These are phyloP conservation scores for Pseudococcus viburni DNA, from an alignment of 2,888 invertebrate genomes.

Conservation along the genomic window DNA sequence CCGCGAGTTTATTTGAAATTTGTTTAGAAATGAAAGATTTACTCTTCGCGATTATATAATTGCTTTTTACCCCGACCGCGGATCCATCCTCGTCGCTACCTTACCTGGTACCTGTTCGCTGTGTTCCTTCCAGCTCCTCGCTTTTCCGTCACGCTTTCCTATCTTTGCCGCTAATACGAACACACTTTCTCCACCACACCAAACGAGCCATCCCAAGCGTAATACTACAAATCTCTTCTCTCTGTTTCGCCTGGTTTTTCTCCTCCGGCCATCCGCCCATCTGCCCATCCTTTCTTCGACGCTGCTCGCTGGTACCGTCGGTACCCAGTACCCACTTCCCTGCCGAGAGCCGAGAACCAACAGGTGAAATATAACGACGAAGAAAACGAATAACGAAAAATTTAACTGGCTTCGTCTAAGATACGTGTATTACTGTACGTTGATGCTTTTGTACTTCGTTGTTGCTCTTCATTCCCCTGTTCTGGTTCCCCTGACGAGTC, in stretches of 20 bases:
- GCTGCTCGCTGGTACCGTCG: neutral
- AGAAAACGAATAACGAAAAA: conserved; percentile 37
- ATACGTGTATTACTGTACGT: neutral
- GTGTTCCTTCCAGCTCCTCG: neutral
- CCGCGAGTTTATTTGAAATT: conserved; percentile 47
- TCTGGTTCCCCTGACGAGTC: neutral
- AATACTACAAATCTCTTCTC: conserved; percentile 44
- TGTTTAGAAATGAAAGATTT: conserved; percentile 54
- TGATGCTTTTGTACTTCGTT: neutral
- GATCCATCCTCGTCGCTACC: neutral
- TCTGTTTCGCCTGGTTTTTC: neutral
- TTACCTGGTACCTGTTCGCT: neutral
- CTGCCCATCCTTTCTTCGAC: neutral
- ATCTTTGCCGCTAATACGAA: neutral
- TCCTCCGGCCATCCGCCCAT: neutral
- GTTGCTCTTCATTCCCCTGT: neutral
- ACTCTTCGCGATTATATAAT: conserved; percentile 55
- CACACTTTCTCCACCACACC: neutral
- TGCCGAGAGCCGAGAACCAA: conserved; percentile 34
- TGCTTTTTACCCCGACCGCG: conserved; percentile 42
- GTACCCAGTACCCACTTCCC: neutral
- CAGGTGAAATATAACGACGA: conserved; percentile 52
- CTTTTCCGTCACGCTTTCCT: conserved; percentile 1
- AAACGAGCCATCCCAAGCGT: conserved; percentile 20
- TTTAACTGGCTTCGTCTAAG: conserved; percentile 44